A percentile compares a stretch with the other conserved stretches of the same genome.
These are phyloP conservation scores for Macrosteles quadrilineatus DNA, from an alignment of 1,140 invertebrate genomes.

Conservation along the genomic window DNA sequence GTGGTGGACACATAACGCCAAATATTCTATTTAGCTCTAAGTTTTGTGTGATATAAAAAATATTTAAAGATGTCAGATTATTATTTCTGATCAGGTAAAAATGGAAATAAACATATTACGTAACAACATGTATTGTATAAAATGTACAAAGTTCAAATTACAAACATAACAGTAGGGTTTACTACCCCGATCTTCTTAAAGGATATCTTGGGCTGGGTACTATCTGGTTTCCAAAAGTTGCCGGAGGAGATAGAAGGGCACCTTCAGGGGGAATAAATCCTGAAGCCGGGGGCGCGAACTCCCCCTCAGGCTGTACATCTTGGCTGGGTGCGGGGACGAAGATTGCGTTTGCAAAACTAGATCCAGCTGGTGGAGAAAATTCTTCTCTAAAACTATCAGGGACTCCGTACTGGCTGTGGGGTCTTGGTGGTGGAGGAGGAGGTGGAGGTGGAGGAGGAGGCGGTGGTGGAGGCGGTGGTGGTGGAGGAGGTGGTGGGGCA, in stretches of 20 bases:
- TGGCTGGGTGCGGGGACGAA: neutral
- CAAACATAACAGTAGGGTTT: no score
- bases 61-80: no score
- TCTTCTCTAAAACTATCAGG: neutral
- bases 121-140: no score
- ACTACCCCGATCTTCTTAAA: no score
- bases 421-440: neutral
- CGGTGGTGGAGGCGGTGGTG: neutral
- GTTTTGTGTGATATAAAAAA: no score
- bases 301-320: neutral
- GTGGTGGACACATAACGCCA: no score
- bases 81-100: no score
- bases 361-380: neutral
- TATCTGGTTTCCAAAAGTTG: neutral
- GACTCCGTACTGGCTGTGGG: neutral
- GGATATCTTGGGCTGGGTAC: neutral
- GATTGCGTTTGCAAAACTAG: neutral
- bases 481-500: no score
- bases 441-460: slow-evolving; percentile 1
- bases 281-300: neutral
- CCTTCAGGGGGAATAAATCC: neutral
- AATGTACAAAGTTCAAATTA: no score
- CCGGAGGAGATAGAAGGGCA: neutral
- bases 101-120: no score
- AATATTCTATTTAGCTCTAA: no score